Base-by-base conservation (phyloP, 2,797 vertebrate genomes). In the Labroides dimidiatus region DNA sequence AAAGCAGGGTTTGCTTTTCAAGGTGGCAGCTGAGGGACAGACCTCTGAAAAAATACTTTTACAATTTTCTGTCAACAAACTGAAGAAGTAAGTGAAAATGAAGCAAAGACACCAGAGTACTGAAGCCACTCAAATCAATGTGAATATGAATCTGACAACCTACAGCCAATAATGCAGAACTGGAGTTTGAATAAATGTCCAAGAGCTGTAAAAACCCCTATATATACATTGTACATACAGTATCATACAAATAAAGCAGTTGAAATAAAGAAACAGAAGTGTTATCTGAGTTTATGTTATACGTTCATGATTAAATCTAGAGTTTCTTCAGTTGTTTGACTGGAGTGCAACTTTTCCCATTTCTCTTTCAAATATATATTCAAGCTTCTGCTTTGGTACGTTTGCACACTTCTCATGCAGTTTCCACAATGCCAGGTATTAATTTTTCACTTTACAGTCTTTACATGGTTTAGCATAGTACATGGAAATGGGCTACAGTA, bases 191-290 rank as follows among this genome's bases (percentile, higher is more conserved):
- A 80, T 66, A 63, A 69, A 69, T 48, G 19, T 75, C 57, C 16
- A 58, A 60, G 33, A 61, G 64, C 47, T 42, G 48, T 30, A 64
- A 49, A n/a, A 64, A 65, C 43, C 66, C 30, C 75, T 66, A 72
- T 82, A 75, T 78, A 82, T 73, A 86, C 74, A 91, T 59, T 72
- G 66, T 79, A 85, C 84, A 75, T 52, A 84, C 68, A 76, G 57
- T 50, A 81, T 81, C 57, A 79, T 68, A 87, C 71, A 85, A 51
- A 72, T 49, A 41, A 72, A 81, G 55, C 64, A 53, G 53, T 63
- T 30, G 21, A 24, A 24, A 16, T 75, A 69, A 78, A 72, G 69
- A 54, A 72, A 84, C 64, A 80, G 57, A 77, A 77, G 70, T 52
- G 45, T 75, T 63, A 57, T 53, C 45, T 61, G 60, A 78, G 45